phyloP scores from a whole-genome alignment of 92 coral and sea anemone species.

The Epizoanthus illoricatus region DNA sequence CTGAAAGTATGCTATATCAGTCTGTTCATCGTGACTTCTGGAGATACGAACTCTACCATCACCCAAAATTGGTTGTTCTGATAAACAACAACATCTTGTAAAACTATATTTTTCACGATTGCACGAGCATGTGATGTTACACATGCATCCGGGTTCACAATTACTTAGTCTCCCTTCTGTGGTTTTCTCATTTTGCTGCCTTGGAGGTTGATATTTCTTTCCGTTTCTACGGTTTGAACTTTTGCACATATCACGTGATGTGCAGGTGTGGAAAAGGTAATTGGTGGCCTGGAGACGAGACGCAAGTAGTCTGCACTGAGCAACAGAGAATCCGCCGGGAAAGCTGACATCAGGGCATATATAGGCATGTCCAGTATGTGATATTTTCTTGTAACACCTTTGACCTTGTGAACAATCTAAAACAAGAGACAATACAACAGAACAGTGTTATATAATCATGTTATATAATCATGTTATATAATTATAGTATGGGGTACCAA shows the following conservation, averaged over 20 bases:
- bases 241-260: background rate
- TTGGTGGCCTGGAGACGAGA: slow-evolving; percentile 62
- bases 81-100: background rate
- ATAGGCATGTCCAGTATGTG: slow-evolving; percentile 40
- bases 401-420: background rate
- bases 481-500: too few species aligned
- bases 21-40: background rate
- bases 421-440: background rate
- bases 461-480: too few species aligned
- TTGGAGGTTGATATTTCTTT: background rate
- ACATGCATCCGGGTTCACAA: too few species aligned
- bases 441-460: too few species aligned
- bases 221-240: background rate
- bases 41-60: background rate
- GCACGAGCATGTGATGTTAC: too few species aligned
- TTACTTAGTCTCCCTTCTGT: background rate
- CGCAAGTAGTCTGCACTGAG: slow-evolving; percentile 59
- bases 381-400: slow-evolving; percentile 24
- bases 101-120: background rate
- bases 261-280: slow-evolving; percentile 49
- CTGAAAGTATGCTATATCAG: background rate
- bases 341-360: slow-evolving; percentile 50
- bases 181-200: background rate
- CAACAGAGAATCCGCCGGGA: slow-evolving; percentile 54
- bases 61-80: background rate